These are phyloP conservation scores for Dromaius novaehollandiae DNA, from an alignment of 2,113 vertebrate species.

Conservation along the genomic window DNA sequence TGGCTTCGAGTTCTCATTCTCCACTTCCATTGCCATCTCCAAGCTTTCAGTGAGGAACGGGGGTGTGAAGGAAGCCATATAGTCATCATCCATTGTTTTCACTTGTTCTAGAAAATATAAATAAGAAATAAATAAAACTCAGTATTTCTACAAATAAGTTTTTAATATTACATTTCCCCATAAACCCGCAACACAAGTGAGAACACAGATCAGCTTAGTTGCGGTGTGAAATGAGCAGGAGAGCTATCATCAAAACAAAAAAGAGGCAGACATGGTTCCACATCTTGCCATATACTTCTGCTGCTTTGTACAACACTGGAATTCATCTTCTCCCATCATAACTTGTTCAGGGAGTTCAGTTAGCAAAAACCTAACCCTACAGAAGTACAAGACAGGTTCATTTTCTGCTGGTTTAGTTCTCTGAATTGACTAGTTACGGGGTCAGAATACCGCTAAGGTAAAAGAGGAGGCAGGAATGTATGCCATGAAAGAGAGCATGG, in stretches of 20 bases:
- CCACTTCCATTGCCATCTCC: slow-evolving; percentile 75
- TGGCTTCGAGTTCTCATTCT: slow-evolving; percentile 64
- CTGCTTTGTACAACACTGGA: neutral
- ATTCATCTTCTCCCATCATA: neutral
- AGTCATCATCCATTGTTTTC: slow-evolving; percentile 82
- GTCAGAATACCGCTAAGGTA: neutral
- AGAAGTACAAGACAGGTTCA: accelerated
- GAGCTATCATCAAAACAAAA: neutral
- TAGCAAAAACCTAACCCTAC: neutral
- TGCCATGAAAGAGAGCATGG: neutral
- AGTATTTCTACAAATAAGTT: neutral
- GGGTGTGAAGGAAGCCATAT: slow-evolving; percentile 73
- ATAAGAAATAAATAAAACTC: neutral
- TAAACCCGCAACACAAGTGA: neutral
- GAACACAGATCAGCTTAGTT: neutral
- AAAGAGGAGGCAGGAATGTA: neutral
- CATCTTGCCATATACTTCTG: neutral
- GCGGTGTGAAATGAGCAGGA: neutral
- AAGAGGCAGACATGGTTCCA: accelerated
- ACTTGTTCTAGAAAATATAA: slow-evolving; percentile 22
- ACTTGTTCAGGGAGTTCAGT: neutral
- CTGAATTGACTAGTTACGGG: neutral
- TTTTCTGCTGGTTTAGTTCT: neutral
- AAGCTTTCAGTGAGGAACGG: slow-evolving; percentile 77
- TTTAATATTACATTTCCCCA: neutral